Percentiles rank a stretch among this genome's conserved stretches.
Evolutionary conservation across 2,113 vertebrate species (phyloP).

Genomic region (Vimba vimba): DNA sequence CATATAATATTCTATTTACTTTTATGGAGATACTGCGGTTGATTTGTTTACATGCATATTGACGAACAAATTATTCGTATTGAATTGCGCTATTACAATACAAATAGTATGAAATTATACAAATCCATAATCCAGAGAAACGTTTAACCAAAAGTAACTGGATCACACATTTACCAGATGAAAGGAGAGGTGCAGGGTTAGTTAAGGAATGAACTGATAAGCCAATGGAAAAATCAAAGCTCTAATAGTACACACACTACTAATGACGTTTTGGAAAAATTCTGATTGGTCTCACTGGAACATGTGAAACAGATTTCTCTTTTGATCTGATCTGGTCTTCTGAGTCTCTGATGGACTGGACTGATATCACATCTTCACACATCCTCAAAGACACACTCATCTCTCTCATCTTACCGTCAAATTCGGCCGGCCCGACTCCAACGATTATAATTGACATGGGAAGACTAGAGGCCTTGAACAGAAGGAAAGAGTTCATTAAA

Average conservation of each 20-base stretch:
- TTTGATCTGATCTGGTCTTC: slow-evolving; percentile 28
- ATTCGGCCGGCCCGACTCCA: slow-evolving; percentile 95
- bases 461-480: slow-evolving; percentile 86
- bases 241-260: not conserved
- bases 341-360: slow-evolving; percentile 11
- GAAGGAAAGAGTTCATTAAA: slow-evolving; percentile 54
- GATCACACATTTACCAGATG: not conserved
- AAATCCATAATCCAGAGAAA: not conserved
- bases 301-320: slow-evolving; percentile 13
- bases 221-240: not conserved
- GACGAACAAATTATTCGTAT: not conserved
- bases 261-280: not conserved
- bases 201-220: not conserved
- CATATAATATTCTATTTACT: no score
- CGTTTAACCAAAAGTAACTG: not conserved
- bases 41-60: not conserved
- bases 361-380: slow-evolving; percentile 36
- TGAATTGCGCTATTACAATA: no score
- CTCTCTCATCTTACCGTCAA: slow-evolving; percentile 84
- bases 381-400: slow-evolving; percentile 1
- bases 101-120: no score
- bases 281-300: slow-evolving; percentile 3
- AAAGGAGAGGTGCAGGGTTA: not conserved
- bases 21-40: not conserved
- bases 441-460: slow-evolving; percentile 99